phyloP scores from a whole-genome alignment of 2,113 vertebrate species.

The human (Homo sapiens) region DNA sequence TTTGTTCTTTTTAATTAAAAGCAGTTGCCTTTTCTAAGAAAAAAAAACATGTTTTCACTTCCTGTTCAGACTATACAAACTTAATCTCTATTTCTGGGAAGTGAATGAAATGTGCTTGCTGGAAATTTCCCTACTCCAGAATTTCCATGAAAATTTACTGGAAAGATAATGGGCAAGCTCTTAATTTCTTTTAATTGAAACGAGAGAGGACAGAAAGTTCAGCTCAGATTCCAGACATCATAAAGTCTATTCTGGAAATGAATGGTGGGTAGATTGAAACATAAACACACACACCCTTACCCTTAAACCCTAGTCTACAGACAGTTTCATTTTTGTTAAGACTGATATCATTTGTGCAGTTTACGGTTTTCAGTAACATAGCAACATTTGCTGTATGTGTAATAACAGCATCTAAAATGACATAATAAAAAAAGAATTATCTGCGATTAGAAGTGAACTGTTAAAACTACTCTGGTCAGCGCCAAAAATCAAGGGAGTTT shows the following conservation, averaged over 20 bases:
- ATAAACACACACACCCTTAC: neutral
- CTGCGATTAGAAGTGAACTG: constrained; percentile 83
- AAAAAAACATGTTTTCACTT: neutral
- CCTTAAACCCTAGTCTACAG: constrained; percentile 46
- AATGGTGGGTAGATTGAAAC: neutral
- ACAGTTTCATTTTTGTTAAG: constrained; percentile 54
- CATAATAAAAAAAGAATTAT: constrained; percentile 87
- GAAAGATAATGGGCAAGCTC: constrained; percentile 29
- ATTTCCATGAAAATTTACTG: neutral
- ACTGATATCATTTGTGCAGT: constrained; percentile 57
- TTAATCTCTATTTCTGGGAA: neutral
- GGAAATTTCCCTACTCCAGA: neutral
- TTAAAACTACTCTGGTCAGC: constrained; percentile 78
- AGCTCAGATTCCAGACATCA: constrained; percentile 39
- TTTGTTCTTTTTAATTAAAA: neutral
- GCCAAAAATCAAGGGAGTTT: constrained; percentile 83
- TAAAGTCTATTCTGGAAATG: constrained; percentile 47
- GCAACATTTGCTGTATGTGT: constrained; percentile 80
- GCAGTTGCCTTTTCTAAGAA: neutral
- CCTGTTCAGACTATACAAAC: neutral
- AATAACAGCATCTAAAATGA: constrained; percentile 81
- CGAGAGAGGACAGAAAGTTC: neutral
- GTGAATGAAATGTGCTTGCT: neutral
- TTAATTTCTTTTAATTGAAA: constrained; percentile 40
- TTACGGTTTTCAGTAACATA: constrained; percentile 67